Evolutionary conservation across 2,888 invertebrate species (phyloP), one percentile per base, ranked within the genome.

Genomic region (Tenthredo amoena): DNA sequence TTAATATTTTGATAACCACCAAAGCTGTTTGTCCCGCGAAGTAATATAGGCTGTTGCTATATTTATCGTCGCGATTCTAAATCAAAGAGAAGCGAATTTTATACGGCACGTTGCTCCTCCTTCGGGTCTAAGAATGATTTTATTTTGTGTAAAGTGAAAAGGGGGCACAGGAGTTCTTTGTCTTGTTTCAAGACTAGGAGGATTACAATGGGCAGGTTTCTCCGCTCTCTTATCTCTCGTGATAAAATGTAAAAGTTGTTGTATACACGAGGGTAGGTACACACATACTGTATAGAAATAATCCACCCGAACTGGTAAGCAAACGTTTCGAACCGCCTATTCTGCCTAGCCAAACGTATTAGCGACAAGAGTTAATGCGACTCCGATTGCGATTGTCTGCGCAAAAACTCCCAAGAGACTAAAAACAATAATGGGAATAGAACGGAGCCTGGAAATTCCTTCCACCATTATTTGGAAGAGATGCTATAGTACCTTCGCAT

Each of bases 341-440:
- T 26, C 26, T 10, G 68, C 62, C 26, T 62, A 62, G 62, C 26
- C 12, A 10, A 26, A 62, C 12, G 62, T 62, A 62, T 26, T 62
- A 62, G 26, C 62, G 21, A 62, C 26, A 26, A 26, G 26, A 62
- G 62, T 62, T 34, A 10, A 26, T 12, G 12, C 21, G 3, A 26
- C 62, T 62, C 62, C 34, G 31, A 31, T 26, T 68, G 15, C 34
- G 34, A 68, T 34, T 34, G 31, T 74, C 26, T 43, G 26, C 43
- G 43, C 72, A 43, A 74, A 74, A 74, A 74, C 10, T 43, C 72
- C 72, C 72, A 21, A 10, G 72, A n/a, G 72, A 10, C 72, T 43
- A 7, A n/a, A 12, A 68, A 43, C 72, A 74, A 18, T n/a, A 43
- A 74, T 74, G 31, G 21, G 15, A 74, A 40, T 26, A 74, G 72